These are phyloP conservation scores for Scaptomyza caliginosa DNA, from an alignment of 2,888 invertebrate species.

Conservation along the genomic window DNA sequence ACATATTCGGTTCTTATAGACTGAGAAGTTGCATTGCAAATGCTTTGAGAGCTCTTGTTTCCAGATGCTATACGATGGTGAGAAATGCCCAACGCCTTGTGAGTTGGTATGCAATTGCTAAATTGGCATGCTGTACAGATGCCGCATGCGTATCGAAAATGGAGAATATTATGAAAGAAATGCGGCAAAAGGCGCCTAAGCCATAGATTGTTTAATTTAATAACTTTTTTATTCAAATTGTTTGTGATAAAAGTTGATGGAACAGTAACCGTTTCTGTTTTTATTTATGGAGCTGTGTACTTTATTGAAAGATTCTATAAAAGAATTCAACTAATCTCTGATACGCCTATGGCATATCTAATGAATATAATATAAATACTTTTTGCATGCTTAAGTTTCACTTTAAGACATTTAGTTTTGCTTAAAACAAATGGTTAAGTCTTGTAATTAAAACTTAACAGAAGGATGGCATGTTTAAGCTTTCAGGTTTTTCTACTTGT, in stretches of 20 bases:
- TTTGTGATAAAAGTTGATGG: not conserved
- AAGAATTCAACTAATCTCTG: not conserved
- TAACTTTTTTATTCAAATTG: not conserved
- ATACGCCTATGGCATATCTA: not conserved
- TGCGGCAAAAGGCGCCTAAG: no score
- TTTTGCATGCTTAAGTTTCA: not conserved
- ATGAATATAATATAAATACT: not conserved
- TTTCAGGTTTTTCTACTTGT: no score
- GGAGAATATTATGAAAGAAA: no score
- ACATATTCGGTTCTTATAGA: not conserved
- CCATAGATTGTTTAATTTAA: no score
- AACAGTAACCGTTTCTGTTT: not conserved
- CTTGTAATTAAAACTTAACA: no score
- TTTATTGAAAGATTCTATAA: no score
- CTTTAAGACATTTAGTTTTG: no score
- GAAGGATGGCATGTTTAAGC: no score
- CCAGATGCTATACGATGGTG: slow-evolving; percentile 15
- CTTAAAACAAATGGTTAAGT: no score
- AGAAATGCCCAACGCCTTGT: slow-evolving; percentile 1
- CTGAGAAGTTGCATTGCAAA: not conserved
- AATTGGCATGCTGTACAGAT: not conserved
- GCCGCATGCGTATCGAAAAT: no score
- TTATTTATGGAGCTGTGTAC: not conserved
- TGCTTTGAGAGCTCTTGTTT: slow-evolving; percentile 23
- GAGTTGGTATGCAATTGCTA: slow-evolving; percentile 13